A percentile compares a stretch with the other conserved stretches of the same genome.
Evolutionary conservation across 2,888 invertebrate species (phyloP).

Genomic region (Synanthedon myopaeformis): DNA sequence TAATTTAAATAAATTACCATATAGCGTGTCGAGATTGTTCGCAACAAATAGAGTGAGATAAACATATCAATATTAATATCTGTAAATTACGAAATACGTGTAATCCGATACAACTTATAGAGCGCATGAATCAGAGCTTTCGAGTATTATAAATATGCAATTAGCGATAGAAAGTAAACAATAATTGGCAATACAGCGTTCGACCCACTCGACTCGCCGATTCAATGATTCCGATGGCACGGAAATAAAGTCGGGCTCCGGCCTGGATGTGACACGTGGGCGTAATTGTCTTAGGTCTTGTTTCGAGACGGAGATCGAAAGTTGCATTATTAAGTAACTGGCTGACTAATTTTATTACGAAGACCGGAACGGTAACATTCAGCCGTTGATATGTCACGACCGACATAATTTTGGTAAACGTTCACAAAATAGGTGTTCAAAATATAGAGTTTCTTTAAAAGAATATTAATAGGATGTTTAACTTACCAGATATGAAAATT

Average conservation of each 20-base stretch:
- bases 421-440: no score
- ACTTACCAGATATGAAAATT: no score
- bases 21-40: background rate
- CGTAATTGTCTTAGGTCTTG: conserved; percentile 28
- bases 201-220: conserved; percentile 30
- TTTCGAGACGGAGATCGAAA: conserved; percentile 6
- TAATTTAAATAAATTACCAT: background rate
- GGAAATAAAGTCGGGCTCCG: conserved; percentile 24
- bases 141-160: conserved; percentile 28
- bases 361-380: background rate
- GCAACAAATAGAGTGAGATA: background rate
- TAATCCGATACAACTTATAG: background rate
- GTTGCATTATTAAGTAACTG: conserved; percentile 5
- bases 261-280: conserved; percentile 43
- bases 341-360: conserved; percentile 10
- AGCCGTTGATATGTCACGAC: background rate
- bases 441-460: no score
- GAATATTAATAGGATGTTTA: no score
- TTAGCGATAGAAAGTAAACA: conserved; percentile 57
- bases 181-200: conserved; percentile 44
- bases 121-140: conserved; percentile 1
- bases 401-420: background rate
- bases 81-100: conserved; percentile 1
- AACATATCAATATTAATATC: background rate
- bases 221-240: conserved; percentile 33